Conservation (phyloP, 2,797 vertebrate species). For the Propithecus deckenii region DNA sequence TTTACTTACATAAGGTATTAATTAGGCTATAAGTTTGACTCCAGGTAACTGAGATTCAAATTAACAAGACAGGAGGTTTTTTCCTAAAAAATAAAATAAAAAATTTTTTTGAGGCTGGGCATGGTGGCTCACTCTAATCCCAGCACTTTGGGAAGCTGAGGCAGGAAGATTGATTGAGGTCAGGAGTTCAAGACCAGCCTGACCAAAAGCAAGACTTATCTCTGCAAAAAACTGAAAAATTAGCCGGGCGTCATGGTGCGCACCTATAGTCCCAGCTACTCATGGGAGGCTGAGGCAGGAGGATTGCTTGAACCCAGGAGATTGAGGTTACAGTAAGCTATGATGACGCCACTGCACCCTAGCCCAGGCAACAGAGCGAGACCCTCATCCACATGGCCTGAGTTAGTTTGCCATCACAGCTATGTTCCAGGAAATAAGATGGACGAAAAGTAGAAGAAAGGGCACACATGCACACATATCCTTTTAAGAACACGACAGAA, state of each 20-base stretch:
- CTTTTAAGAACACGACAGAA: neutral
- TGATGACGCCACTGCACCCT: neutral
- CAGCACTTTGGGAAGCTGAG: neutral
- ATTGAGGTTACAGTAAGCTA: neutral
- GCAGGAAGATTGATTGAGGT: neutral
- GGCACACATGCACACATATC: neutral
- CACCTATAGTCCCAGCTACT: neutral
- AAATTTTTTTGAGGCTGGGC: neutral
- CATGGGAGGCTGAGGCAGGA: neutral
- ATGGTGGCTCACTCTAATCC: neutral
- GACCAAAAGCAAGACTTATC: neutral
- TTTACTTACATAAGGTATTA: neutral
- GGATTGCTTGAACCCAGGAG: neutral
- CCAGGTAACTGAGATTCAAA: neutral
- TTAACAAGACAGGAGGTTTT: neutral
- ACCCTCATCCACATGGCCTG: neutral
- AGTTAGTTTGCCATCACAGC: neutral
- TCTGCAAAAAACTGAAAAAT: neutral
- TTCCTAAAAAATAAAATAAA: neutral
- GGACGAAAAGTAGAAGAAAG: neutral
- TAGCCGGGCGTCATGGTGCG: neutral
- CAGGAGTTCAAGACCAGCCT: neutral
- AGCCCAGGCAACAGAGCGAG: neutral
- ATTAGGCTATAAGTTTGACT: neutral
- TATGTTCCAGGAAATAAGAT: neutral